phyloP scores from a whole-genome alignment of 2,113 vertebrate genomes.

The Hippocampus barbouri region DNA sequence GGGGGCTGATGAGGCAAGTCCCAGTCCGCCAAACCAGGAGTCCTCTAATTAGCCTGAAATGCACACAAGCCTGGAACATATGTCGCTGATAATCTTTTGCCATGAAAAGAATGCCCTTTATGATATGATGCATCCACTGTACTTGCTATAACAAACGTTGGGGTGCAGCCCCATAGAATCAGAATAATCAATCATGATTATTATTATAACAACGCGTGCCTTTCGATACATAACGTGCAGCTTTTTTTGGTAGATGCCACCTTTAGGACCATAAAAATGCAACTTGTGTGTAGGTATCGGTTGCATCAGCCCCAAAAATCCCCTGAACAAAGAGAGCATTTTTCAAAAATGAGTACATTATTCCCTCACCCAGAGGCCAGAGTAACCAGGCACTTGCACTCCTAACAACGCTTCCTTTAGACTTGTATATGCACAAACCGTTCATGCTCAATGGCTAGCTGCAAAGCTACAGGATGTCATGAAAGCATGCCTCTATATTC shows the following conservation, averaged over 20 bases:
- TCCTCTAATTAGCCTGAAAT: conserved; percentile 57
- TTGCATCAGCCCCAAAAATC: conserved; percentile 16
- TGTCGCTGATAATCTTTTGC: conserved; percentile 41
- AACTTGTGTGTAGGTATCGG: conserved; percentile 11
- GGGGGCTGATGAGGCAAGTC: conserved; percentile 33
- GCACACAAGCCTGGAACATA: conserved; percentile 48
- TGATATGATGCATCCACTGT: conserved; percentile 44
- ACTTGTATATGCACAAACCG: conserved; percentile 12
- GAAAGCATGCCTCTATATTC: neutral
- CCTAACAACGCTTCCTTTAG: conserved; percentile 20
- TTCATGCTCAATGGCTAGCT: neutral
- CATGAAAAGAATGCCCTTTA: conserved; percentile 38
- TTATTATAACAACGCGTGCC: neutral
- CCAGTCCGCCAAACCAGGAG: conserved; percentile 26
- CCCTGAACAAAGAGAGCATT: conserved; percentile 47
- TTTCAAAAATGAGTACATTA: conserved; percentile 57
- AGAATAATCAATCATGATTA: conserved; percentile 6
- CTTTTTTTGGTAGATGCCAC: neutral
- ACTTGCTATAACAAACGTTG: conserved; percentile 23
- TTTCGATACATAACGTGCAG: neutral
- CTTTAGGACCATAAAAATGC: neutral
- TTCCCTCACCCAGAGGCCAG: conserved; percentile 21
- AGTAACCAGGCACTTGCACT: conserved; percentile 7
- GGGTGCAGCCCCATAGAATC: conserved; percentile 13
- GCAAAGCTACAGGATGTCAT: neutral